Base-by-base conservation (phyloP, 2,888 invertebrate genomes). In the Tenthredo livida region DNA sequence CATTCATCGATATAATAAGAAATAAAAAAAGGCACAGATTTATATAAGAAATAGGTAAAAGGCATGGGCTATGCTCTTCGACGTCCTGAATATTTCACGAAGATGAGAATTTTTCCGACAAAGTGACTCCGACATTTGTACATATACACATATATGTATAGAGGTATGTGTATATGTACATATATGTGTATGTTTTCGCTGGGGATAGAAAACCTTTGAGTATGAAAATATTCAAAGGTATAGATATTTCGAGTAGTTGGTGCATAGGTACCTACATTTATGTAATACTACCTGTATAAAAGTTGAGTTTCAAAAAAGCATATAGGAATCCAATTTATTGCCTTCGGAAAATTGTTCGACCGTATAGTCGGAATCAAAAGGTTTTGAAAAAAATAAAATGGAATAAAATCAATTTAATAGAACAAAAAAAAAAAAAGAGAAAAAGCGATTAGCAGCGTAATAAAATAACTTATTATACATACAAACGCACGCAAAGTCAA, bases 11-110 rank as follows among this genome's bases (percentile, higher is more conserved):
- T n/a, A n/a, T 67, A 67, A 67, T 2, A 29, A 1, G 33, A 25
- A 33, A 67, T 33, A n/a, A 9, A 40, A 70, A 70, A 70, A 70
- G 17, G 33, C 33, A n/a, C 17, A 40, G 9, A 61, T 61, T 61
- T 61, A 61, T 61, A 61, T 61, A 61, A 1, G 61, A 61, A 61
- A 61, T 61, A 54, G 54, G 61, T 25, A 21, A 12, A 21, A 61
- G 61, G 12, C 10, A 21, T 12, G 12, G 61, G 25, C 9, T 25
- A 61, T 25, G 10, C 10, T 61, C 61, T 25, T 33, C 67, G 33
- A 67, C 67, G 67, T 67, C 67, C 33, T 67, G 67, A 77, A 77
- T 77, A 77, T 77, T 77, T 77, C 54, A 77, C 77, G 50, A 77
- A 77, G 47, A 77, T 54, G 33, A 77, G 70, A 77, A 77, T 43